Conservation (phyloP, 2,888 invertebrate genomes). For the Mythimna vitellina region DNA sequence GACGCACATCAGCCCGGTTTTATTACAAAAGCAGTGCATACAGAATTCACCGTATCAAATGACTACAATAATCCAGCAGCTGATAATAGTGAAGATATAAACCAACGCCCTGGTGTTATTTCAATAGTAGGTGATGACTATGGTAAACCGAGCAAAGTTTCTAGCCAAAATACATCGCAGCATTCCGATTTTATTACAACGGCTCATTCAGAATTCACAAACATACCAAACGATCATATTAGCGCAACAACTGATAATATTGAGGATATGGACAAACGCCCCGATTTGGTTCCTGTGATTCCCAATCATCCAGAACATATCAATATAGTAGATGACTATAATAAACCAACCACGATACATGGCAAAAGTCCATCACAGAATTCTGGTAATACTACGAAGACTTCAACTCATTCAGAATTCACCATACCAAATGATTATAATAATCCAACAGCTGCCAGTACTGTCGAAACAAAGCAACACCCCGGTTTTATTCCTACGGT, state of each 20-base stretch:
- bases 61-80: background rate
- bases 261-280: background rate
- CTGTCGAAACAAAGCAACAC: background rate
- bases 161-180: background rate
- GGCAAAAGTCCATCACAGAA: background rate
- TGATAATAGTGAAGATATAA: background rate
- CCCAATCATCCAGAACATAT: background rate
- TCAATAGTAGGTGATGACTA: background rate
- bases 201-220: background rate
- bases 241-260: background rate
- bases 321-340: background rate
- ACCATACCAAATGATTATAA: background rate
- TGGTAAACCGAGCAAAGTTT: background rate
- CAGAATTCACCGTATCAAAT: background rate
- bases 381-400: conserved; percentile 4
- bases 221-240: background rate
- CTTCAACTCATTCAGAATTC: background rate
- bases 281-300: background rate
- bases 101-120: background rate
- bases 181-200: background rate
- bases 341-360: background rate
- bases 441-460: background rate
- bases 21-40: background rate
- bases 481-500: background rate
- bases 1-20: background rate